These are phyloP conservation scores for Chloebia gouldiae DNA, from an alignment of 2,113 vertebrate species.

Conservation along the genomic window DNA sequence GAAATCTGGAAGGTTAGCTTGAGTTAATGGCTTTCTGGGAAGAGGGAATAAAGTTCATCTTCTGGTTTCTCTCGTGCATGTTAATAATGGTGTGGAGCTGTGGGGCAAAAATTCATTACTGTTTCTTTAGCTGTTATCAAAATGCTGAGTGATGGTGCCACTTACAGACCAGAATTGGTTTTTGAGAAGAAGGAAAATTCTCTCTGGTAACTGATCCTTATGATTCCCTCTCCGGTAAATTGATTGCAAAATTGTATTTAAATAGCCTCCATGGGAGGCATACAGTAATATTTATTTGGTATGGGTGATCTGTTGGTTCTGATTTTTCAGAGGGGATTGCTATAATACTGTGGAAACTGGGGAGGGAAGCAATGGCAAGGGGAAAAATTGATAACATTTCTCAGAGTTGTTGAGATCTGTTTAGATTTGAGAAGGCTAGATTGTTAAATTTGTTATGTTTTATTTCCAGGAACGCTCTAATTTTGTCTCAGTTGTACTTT, in stretches of 20 bases:
- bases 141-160: not conserved
- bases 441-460: not conserved
- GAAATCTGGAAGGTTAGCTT: not conserved
- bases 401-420: not conserved
- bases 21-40: slow-evolving; percentile 43
- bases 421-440: not conserved
- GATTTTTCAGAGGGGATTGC: not conserved
- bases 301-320: not conserved
- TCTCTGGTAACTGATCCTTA: not conserved
- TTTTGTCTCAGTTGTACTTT: not conserved
- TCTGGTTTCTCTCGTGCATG: not conserved
- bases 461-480: slow-evolving; percentile 18
- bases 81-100: not conserved
- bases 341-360: not conserved
- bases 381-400: not conserved
- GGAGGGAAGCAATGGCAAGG: not conserved
- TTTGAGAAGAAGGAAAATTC: not conserved
- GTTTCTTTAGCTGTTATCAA: not conserved
- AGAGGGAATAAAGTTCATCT: not conserved
- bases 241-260: not conserved
- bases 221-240: not conserved
- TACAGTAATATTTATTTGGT: not conserved
- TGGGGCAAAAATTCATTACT: not conserved
- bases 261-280: not conserved
- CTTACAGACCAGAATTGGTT: not conserved